These are phyloP conservation scores for Muscicapa adusta DNA, from an alignment of 2,113 vertebrate genomes.

Conservation along the genomic window DNA sequence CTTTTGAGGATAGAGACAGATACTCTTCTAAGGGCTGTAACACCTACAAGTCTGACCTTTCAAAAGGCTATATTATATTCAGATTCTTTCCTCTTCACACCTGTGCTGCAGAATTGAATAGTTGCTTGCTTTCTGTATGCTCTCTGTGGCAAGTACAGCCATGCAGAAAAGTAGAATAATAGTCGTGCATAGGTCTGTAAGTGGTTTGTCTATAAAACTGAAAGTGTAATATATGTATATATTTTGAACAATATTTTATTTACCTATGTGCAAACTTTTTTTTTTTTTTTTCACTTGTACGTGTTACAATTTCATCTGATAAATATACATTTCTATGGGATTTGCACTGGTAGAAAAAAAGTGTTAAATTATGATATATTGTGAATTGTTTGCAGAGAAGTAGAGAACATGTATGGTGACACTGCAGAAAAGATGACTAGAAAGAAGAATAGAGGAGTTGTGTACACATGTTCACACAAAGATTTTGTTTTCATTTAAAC, in stretches of 20 bases:
- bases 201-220: not conserved
- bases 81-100: not conserved
- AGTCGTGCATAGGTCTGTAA: not conserved
- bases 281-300: not conserved
- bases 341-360: not conserved
- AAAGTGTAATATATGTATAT: not conserved
- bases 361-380: not conserved
- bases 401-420: not conserved
- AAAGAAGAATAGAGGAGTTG: not conserved
- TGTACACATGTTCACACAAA: not conserved
- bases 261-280: not conserved
- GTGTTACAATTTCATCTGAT: not conserved
- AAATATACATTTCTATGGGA: not conserved
- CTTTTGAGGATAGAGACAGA: not conserved
- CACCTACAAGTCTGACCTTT: not conserved
- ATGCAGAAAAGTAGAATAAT: not conserved
- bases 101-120: not conserved
- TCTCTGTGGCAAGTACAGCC: not conserved
- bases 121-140: not conserved
- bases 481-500: not conserved
- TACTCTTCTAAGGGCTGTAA: not conserved
- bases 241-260: not conserved
- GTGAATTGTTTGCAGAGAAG: not conserved
- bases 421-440: not conserved
- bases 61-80: not conserved